Evolutionary conservation across 2,797 vertebrate species (phyloP).

Genomic region (Sebastes vulpes): DNA sequence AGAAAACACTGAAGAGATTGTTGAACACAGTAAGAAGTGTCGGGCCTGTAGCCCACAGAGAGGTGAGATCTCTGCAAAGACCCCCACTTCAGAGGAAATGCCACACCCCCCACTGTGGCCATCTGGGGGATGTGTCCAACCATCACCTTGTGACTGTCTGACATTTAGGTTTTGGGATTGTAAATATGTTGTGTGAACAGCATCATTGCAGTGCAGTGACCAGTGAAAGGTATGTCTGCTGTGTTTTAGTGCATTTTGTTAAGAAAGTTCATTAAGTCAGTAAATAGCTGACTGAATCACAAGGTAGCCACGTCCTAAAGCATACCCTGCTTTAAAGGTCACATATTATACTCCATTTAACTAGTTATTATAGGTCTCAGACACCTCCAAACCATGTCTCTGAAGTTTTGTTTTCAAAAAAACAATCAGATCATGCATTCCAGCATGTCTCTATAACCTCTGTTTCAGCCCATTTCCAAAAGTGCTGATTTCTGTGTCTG

Average conservation of each 20-base stretch:
- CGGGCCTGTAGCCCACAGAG: background rate
- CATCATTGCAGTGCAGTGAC: slow-evolving; percentile 4
- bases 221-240: background rate
- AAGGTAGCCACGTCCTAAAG: too few relatives aligned
- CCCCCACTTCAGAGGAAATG: slow-evolving; percentile 18
- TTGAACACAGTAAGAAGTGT: background rate
- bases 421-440: too few relatives aligned
- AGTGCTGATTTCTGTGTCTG: too few relatives aligned
- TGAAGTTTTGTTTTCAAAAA: too few relatives aligned
- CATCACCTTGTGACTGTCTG: slow-evolving; percentile 1
- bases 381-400: too few relatives aligned
- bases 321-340: too few relatives aligned
- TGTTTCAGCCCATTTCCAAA: too few relatives aligned
- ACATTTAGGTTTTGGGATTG: slow-evolving; percentile 10
- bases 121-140: background rate
- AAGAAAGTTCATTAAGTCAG: background rate
- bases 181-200: background rate
- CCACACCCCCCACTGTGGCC: slow-evolving; percentile 19
- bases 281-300: background rate
- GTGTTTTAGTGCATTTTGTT: background rate
- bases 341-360: too few relatives aligned
- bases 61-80: background rate
- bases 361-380: too few relatives aligned
- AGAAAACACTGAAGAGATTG: background rate
- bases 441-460: too few relatives aligned